Evolutionary conservation across 1,140 invertebrate genomes (phyloP).

Genomic region (Dreissena polymorpha): DNA sequence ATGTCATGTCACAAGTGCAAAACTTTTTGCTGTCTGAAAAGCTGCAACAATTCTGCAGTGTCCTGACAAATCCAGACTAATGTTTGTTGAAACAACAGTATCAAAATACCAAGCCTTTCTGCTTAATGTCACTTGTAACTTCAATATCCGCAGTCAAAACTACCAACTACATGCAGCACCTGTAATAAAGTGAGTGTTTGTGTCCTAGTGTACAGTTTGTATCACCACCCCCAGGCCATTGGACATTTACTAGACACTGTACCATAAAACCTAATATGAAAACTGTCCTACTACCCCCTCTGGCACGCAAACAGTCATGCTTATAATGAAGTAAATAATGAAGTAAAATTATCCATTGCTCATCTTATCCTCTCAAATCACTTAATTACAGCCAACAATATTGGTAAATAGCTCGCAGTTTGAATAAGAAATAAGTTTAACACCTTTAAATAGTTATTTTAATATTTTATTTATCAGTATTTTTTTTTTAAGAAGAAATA

Average conservation of each 20-base stretch:
- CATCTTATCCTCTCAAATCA: background rate
- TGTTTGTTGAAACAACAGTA: too few species aligned
- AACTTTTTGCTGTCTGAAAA: background rate
- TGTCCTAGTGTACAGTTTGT: conserved; percentile 38
- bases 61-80: too few species aligned
- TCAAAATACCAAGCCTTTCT: conserved; percentile 29
- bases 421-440: too few species aligned
- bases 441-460: too few species aligned
- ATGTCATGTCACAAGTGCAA: too few species aligned
- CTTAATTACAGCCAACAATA: background rate
- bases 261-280: conserved; percentile 36
- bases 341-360: background rate
- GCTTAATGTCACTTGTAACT: conserved; percentile 32
- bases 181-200: conserved; percentile 36
- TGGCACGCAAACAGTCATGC: background rate
- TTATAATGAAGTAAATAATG: background rate
- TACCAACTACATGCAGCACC: conserved; percentile 16
- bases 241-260: conserved; percentile 27
- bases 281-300: too few species aligned
- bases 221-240: conserved; percentile 37
- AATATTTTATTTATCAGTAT: too few species aligned
- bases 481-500: too few species aligned
- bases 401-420: too few species aligned
- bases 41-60: background rate
- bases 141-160: conserved; percentile 40